Conservation (phyloP, 2,113 vertebrate genomes). For the Rutilus rutilus region DNA sequence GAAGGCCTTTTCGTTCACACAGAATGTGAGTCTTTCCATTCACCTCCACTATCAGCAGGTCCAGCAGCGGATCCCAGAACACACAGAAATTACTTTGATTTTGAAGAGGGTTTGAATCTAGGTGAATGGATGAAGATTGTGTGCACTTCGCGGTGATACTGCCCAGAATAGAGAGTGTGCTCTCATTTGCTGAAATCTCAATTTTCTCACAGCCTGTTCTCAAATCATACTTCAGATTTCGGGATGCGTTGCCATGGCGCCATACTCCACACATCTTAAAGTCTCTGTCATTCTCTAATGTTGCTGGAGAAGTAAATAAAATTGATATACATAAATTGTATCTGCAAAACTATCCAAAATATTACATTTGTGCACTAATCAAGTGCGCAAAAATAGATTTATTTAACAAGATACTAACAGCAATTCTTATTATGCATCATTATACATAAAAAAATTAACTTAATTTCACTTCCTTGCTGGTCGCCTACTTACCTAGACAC, state of each 20-base stretch:
- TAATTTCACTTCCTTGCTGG: background rate
- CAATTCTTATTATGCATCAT: background rate
- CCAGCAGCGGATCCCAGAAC: constrained; percentile 73
- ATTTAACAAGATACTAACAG: background rate
- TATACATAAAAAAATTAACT: no score
- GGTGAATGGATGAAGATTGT: background rate
- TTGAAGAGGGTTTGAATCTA: accelerated
- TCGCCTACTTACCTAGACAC: constrained; percentile 3
- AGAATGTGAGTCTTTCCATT: constrained; percentile 27
- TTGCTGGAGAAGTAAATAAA: constrained; percentile 51
- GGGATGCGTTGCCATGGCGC: constrained; percentile 33
- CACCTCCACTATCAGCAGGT: constrained; percentile 67
- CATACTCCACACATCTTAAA: constrained; percentile 72
- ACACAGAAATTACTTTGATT: constrained; percentile 63
- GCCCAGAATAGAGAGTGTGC: constrained; percentile 64
- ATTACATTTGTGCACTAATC: background rate
- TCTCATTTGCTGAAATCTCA: constrained; percentile 64
- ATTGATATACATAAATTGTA: background rate
- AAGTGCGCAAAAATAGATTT: background rate
- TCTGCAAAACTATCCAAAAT: background rate
- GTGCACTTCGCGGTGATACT: constrained; percentile 60
- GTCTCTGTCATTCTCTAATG: constrained; percentile 55
- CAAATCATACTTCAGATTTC: constrained; percentile 59
- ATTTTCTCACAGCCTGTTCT: constrained; percentile 61
- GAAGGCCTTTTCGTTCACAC: constrained; percentile 56